Base-by-base conservation (phyloP, 1,140 invertebrate species). In the Drosophila triauraria region DNA sequence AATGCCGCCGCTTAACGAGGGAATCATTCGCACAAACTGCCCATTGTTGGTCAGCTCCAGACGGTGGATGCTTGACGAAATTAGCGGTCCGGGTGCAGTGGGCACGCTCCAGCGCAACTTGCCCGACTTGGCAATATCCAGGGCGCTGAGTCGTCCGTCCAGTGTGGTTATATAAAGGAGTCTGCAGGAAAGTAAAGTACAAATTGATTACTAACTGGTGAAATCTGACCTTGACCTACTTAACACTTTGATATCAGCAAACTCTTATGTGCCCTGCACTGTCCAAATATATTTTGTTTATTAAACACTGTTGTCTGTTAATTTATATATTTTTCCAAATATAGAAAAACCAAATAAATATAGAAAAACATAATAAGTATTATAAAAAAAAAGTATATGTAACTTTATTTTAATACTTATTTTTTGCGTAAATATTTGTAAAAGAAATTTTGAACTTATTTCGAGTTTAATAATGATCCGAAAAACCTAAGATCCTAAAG, bases 1-100 rank as follows among this genome's bases (percentile, higher is more conserved):
- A 8, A 99, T 94, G 17, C 96, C 95, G 10, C 98, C 98, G 92
- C 96, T 96, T 9, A 99, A 93, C 0, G 98, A 98, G 38, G 98
- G 98, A 88, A 99, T 98, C 79, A 99, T 94, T 74, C 96, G 95
- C 40, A 98, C 95, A 94, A 95, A 96, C 91, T 98, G 95, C 1
- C 97, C 98, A 94, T 97, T 96, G 68, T 96, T 96, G 50, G 95
- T 97, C 15, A 99, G 93, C 94, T 98, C 97, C 78, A 96, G 93
- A 82, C 95, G 95, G 92, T 97, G 96, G 78, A 98, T 96, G 91
- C 95, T 98, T 1, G 97, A 98, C 13, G 96, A 97, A 8, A 98
- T 93, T 75, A 98, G 94, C 9, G 96, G 95, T 32, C 95, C 94
- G 15, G 96, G 94, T 38, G 95, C 95, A 47, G 97, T 97, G 47